Evolutionary conservation across 2,888 invertebrate genomes (phyloP).

Genomic region (Apamea epomidion): DNA sequence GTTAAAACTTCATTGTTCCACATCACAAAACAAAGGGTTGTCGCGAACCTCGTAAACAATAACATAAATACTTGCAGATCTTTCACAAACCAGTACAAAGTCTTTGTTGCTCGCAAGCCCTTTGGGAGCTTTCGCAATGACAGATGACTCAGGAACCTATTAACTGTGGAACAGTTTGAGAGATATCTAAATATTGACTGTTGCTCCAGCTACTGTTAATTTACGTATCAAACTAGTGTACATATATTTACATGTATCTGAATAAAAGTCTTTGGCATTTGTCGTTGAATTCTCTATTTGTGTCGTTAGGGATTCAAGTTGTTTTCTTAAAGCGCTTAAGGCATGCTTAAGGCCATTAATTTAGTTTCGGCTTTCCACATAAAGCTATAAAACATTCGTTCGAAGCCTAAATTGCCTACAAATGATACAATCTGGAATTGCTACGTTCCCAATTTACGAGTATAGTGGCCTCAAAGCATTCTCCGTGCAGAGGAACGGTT

Average conservation of each 20-base stretch:
- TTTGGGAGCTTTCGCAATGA: constrained; percentile 78
- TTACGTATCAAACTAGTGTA: constrained; percentile 59
- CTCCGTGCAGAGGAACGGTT: constrained; percentile 77
- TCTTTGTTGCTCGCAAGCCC: constrained; percentile 75
- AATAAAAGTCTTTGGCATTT: constrained; percentile 50
- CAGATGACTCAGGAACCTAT: constrained; percentile 80
- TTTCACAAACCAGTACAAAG: constrained; percentile 71
- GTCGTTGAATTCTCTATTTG: constrained; percentile 23
- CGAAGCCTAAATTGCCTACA: constrained; percentile 81
- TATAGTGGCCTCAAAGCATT: constrained; percentile 81
- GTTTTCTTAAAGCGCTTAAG: constrained; percentile 45
- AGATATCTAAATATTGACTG: constrained; percentile 72
- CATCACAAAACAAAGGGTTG: constrained; percentile 80
- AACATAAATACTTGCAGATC: constrained; percentile 78
- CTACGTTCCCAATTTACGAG: constrained; percentile 84
- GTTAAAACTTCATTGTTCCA: constrained; percentile 74
- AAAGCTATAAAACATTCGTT: constrained; percentile 76
- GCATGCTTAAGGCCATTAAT: constrained; percentile 48
- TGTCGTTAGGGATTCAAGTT: constrained; percentile 29
- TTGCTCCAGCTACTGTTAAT: constrained; percentile 58
- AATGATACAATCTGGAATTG: constrained; percentile 85
- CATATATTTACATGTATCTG: constrained; percentile 44
- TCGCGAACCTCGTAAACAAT: constrained; percentile 76
- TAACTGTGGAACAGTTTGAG: constrained; percentile 66
- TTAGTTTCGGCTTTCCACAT: constrained; percentile 65